Base-by-base conservation (phyloP, 1,140 invertebrate genomes). In the Cyclina sinensis region DNA sequence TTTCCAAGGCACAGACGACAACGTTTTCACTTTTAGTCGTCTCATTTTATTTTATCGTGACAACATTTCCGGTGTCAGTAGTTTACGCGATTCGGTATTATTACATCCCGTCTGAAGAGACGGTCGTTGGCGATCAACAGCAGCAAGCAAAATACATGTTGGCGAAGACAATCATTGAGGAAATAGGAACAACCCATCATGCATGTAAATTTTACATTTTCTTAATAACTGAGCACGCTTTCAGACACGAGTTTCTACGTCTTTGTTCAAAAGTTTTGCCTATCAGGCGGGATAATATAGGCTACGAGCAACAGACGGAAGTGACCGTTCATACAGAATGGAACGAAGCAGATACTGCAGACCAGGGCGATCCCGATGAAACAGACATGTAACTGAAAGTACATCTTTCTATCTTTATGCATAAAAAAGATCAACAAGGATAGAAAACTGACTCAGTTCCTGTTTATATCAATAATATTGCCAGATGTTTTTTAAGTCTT, bases 11-110 rank as follows among this genome's bases (percentile, higher is more conserved):
- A 14, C 35, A 48, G 46, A 90, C 92, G 3, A 93, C 93, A 9
- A 94, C 93, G n/a, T 88, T 94, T 43, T 94, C 91, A 24, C 83
- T 94, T 35, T 90, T 94, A 35, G 89, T 91, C 62, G 94, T 94
- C 24, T 94, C 93, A 0, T 94, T 94, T 88, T 94, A 91, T 84
- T 89, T 94, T 30, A 94, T 94, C 59, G 68, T 94, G 48, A 94
- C 93, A 14, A 91, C 93, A 11, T 81, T 94, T 11, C 94, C 93
- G n/a, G 93, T 91, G 16, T 93, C 93, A 0, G 81, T 94, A 24
- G 82, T 94, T 14, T 94, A 91, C 83, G 91, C 90, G 37, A 86
- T 94, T 21, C 82, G 85, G n/a, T 78, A 85, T 57, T 82, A 82
- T 32, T 78, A 90, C 7, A 70, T 89, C 3, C 68, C 84, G 9